These are phyloP conservation scores for Gasterosteus aculeatus DNA, from an alignment of 2,113 vertebrate genomes.

Conservation along the genomic window DNA sequence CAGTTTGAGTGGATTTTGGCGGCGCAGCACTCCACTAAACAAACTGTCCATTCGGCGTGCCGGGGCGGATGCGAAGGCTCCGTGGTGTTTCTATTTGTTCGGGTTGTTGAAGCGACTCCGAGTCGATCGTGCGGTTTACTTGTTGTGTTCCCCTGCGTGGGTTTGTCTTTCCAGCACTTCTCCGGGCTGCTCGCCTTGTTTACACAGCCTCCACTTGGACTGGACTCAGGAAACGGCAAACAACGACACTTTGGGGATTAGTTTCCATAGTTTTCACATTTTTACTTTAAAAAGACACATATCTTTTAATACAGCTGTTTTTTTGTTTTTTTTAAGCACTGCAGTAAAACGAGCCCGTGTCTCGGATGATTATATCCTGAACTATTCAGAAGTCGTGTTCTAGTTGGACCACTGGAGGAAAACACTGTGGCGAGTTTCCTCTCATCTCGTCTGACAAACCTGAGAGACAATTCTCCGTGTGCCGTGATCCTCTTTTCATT, in stretches of 20 bases:
- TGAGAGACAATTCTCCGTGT: neutral
- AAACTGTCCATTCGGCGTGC: constrained; percentile 12
- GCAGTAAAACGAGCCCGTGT: neutral
- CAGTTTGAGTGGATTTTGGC: constrained; percentile 3
- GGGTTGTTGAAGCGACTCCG: constrained; percentile 6
- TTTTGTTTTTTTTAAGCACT: too few species aligned
- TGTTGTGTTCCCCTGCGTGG: neutral
- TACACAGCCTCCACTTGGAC: neutral
- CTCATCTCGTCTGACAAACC: constrained; percentile 21
- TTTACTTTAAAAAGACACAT: neutral
- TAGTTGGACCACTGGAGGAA: neutral
- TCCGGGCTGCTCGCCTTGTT: neutral
- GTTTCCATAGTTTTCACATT: neutral
- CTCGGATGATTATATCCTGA: neutral
- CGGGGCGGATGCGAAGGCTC: neutral
- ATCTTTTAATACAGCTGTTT: neutral
- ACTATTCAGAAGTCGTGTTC: neutral
- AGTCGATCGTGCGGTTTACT: neutral
- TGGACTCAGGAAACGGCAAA: neutral
- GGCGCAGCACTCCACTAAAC: constrained; percentile 8
- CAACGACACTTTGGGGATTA: neutral
- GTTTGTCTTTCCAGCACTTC: neutral
- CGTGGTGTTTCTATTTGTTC: constrained; percentile 13
- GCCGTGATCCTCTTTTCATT: neutral
- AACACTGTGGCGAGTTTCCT: neutral